Evolutionary conservation across 2,113 vertebrate species (phyloP).

Genomic region (Ailuropoda melanoleuca): DNA sequence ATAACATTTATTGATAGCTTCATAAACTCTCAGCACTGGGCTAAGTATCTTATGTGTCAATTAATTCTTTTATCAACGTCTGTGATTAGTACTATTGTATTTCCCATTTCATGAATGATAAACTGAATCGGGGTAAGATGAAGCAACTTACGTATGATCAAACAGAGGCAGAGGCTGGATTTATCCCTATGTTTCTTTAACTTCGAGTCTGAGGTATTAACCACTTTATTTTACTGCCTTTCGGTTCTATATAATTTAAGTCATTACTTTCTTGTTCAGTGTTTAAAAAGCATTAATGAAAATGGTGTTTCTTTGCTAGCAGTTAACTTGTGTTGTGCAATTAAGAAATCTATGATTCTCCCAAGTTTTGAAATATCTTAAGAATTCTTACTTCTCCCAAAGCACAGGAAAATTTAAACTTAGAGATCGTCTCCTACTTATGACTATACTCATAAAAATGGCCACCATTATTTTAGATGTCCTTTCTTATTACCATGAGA

Average conservation of each 20-base stretch:
- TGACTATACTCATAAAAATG: background rate
- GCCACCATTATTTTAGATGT: background rate
- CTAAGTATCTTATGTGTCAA: background rate
- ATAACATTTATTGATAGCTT: background rate
- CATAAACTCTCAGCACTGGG: background rate
- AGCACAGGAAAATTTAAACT: background rate
- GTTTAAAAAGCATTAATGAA: slow-evolving; percentile 19
- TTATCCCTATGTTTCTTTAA: background rate
- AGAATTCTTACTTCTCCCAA: slow-evolving; percentile 12
- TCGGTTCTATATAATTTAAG: background rate
- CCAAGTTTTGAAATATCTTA: background rate
- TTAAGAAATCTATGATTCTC: background rate
- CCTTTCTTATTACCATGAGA: background rate
- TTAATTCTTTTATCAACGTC: background rate
- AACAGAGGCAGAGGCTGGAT: background rate
- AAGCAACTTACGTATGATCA: background rate
- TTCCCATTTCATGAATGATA: background rate
- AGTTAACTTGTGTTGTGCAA: background rate
- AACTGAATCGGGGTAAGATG: background rate
- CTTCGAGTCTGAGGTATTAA: background rate
- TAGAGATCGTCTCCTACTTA: background rate
- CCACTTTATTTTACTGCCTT: background rate
- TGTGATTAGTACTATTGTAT: background rate
- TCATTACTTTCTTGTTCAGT: background rate
- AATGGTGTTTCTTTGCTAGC: background rate